Evolutionary conservation across 2,888 invertebrate genomes (phyloP), one percentile per base, ranked within the genome.

Genomic region (Cotesia congregata): DNA sequence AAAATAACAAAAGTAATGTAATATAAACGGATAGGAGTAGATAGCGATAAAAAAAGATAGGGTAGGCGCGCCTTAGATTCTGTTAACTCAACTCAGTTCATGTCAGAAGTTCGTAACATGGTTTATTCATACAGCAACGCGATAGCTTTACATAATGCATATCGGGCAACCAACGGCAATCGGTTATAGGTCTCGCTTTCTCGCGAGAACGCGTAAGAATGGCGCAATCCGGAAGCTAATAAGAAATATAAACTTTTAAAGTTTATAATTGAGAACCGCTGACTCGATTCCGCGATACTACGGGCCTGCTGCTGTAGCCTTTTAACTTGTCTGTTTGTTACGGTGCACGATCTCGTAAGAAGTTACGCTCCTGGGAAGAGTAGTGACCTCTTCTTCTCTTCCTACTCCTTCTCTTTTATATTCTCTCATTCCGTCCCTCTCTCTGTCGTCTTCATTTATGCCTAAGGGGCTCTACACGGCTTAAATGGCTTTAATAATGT

Each of bases 361-460:
- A 80, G 79, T 79, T 76, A 78, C 74, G 70, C 80, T 71, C 77
- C 78, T 75, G 76, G 73, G 77, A 77, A 69, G 78, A 78, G 78
- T 78, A 81, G 79, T 74, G 75, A 80, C 77, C 78, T 77, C 77
- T 68, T 77, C 68, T 67, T 72, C 71, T 72, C 50, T 68, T 69
- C 62, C 64, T 67, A 67, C 40, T 73, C 60, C 40, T 38, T 67
- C 15, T 71, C 62, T 72, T 67, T 72, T 65, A 38, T 50, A 30
- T 61, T 67, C 39, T 60, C 75, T 30, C 67, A 67, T 74, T 62
- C 71, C 77, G 72, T 78, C 77, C 78, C 78, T 30, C 30, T 30
- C 30, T 30, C 30, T 40, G 39, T 40, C 65, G 62, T 67, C 67
- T 70, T 74, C 30, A 64, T 72, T 77, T 77, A 68, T 72, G 69